Conservation (phyloP, 2,113 vertebrate genomes). For the Elachura formosa region DNA sequence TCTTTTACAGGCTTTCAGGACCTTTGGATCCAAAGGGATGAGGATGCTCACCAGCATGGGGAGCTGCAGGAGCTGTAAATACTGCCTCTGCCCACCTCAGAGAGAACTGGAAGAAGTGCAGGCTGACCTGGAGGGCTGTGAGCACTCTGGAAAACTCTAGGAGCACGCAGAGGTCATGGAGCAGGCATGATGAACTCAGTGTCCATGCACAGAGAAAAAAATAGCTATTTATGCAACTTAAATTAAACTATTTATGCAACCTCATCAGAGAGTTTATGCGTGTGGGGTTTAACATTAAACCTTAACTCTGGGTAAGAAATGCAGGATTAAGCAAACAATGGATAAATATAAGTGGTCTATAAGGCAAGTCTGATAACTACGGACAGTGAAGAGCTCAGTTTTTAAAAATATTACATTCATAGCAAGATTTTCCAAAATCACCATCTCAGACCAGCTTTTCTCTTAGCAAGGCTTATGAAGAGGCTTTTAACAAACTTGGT, state of each 20-base stretch:
- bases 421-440: not conserved
- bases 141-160: slow-evolving; percentile 58
- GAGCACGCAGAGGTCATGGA: slow-evolving; percentile 69
- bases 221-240: not conserved
- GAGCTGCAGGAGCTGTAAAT: slow-evolving; percentile 65
- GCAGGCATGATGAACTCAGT: slow-evolving; percentile 61
- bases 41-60: slow-evolving; percentile 63
- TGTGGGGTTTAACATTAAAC: not conserved
- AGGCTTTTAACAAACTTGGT: not conserved
- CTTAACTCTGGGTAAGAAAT: not conserved
- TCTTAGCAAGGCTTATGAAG: not conserved
- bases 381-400: not conserved
- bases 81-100: slow-evolving; percentile 51
- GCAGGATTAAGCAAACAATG: not conserved
- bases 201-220: slow-evolving; percentile 31
- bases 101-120: slow-evolving; percentile 65
- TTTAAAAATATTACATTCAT: not conserved
- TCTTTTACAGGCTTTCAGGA: slow-evolving; percentile 52
- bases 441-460: not conserved
- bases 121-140: slow-evolving; percentile 61
- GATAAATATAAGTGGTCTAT: not conserved
- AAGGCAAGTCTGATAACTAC: not conserved
- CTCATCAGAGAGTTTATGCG: not conserved
- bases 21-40: slow-evolving; percentile 68
- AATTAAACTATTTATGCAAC: not conserved